These are phyloP conservation scores for Catamblyrhynchus diadema DNA, from an alignment of 2,797 vertebrate species.

Conservation along the genomic window DNA sequence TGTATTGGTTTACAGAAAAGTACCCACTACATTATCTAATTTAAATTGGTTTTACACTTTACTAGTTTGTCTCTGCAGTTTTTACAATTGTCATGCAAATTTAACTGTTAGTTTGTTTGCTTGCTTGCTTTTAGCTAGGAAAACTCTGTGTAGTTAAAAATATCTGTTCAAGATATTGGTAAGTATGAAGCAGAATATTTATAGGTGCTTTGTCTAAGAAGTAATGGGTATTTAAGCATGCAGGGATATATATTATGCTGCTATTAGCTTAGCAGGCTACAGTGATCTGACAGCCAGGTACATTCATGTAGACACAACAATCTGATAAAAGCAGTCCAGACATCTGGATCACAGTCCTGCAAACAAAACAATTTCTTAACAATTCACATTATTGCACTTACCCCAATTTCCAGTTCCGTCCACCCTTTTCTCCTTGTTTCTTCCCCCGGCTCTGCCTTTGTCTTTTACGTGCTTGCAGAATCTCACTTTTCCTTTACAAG, in stretches of 20 bases:
- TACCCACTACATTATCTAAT: background rate
- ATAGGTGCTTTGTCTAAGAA: constrained; percentile 37
- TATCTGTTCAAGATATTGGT: constrained; percentile 3
- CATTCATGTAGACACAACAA: constrained; percentile 72
- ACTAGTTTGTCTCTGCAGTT: background rate
- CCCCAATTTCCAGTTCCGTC: constrained; percentile 61
- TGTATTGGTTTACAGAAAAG: background rate
- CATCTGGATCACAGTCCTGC: constrained; percentile 75
- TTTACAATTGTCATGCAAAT: background rate
- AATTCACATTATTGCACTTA: constrained; percentile 77
- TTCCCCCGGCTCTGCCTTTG: constrained; percentile 41
- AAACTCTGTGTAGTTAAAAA: constrained; percentile 14
- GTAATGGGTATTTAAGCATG: constrained; percentile 37
- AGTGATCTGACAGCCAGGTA: constrained; percentile 73
- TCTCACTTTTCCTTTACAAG: constrained; percentile 56
- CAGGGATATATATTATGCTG: background rate
- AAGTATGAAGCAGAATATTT: background rate
- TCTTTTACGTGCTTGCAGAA: constrained; percentile 15
- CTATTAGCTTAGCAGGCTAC: constrained; percentile 50
- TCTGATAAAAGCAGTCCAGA: constrained; percentile 79
- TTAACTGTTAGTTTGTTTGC: background rate
- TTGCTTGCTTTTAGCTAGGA: background rate
- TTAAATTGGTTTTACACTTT: background rate
- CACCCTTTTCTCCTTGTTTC: background rate
- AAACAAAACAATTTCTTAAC: constrained; percentile 56